These are phyloP conservation scores for Lamprologus sp. DNA, from an alignment of 2,113 vertebrate species.

Conservation along the genomic window DNA sequence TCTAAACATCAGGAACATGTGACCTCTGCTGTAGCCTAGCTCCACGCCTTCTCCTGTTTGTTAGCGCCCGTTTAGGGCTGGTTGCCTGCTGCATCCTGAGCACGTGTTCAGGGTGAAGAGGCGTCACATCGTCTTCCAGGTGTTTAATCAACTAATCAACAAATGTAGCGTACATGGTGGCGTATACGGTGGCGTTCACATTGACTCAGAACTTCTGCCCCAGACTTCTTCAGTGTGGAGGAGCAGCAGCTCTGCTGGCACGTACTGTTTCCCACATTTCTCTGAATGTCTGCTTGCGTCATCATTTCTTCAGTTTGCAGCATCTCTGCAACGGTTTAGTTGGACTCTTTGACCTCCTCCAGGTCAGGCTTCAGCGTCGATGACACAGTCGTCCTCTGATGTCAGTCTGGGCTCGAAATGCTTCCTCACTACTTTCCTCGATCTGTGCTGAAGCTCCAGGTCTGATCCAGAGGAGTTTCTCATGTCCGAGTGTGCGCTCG, in stretches of 20 bases:
- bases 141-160: not conserved
- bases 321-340: not conserved
- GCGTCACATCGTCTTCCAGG: not conserved
- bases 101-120: not conserved
- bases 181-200: accelerated
- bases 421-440: not conserved
- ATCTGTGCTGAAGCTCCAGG: not conserved
- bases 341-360: accelerated
- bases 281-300: accelerated
- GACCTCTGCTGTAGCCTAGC: not conserved
- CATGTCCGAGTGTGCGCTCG: not conserved
- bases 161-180: not conserved
- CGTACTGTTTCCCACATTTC: not conserved
- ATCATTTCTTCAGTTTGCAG: not conserved
- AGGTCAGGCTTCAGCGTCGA: accelerated
- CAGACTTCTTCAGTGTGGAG: not conserved
- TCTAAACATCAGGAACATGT: not conserved
- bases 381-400: not conserved
- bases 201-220: not conserved
- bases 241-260: not conserved
- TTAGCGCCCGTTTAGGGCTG: accelerated
- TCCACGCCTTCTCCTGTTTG: not conserved
- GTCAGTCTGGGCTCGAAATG: not conserved
- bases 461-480: not conserved
- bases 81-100: not conserved